Percentiles rank a stretch among this genome's conserved stretches.
Evolutionary conservation across 1,140 invertebrate species (phyloP).

Genomic region (Daktulosphaira vitifoliae): DNA sequence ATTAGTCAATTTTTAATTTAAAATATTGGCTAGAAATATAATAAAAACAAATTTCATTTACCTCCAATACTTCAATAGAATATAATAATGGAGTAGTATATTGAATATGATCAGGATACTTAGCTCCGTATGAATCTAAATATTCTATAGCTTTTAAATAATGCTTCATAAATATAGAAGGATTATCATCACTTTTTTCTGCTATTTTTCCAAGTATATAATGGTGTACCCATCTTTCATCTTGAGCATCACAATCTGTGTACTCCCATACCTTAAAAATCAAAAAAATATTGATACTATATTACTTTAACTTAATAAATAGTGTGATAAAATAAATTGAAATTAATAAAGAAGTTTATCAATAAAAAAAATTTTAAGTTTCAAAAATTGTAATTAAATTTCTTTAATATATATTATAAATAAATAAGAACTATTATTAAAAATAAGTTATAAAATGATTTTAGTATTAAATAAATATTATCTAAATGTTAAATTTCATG

Average conservation of each 20-base stretch:
- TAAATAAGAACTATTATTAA: too few species aligned
- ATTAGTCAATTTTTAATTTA: too few species aligned
- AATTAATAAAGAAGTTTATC: background rate
- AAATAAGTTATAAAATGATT: too few species aligned
- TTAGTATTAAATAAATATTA: too few species aligned
- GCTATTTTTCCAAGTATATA: conserved; percentile 89
- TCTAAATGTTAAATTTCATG: too few species aligned
- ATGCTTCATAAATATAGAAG: conserved; percentile 64
- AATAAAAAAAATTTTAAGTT: too few species aligned
- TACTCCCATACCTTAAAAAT: conserved; percentile 40
- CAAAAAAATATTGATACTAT: conserved; percentile 2
- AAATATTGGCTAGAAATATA: too few species aligned
- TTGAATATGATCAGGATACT: conserved; percentile 75
- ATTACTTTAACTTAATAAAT: background rate
- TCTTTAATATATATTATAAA: too few species aligned
- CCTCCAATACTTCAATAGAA: conserved; percentile 82
- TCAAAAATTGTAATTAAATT: too few species aligned
- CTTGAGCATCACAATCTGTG: conserved; percentile 51
- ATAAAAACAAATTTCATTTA: too few species aligned
- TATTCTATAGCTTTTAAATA: conserved; percentile 53
- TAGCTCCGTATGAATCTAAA: conserved; percentile 62
- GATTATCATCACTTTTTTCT: conserved; percentile 67
- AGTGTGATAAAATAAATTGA: background rate
- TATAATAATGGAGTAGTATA: conserved; percentile 74
- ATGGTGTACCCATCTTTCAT: conserved; percentile 80